Conservation (phyloP, 1,140 invertebrate species). For the Dendrolimus kikuchii region DNA sequence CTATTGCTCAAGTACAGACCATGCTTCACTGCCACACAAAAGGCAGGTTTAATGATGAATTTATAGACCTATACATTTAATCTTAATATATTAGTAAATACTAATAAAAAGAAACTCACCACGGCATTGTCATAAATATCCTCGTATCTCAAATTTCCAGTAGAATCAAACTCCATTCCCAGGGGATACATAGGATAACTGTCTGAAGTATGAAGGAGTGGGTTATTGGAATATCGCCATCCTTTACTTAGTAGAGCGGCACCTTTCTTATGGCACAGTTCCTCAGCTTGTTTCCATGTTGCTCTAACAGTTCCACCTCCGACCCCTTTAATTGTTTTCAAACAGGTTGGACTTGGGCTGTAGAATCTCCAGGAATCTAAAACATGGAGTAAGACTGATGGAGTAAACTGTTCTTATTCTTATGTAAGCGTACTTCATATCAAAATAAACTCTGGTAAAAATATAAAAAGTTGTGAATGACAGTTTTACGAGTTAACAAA, state of each 20-base stretch:
- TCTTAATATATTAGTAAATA: constrained; percentile 3
- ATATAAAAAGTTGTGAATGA: no score
- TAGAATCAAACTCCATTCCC: constrained; percentile 39
- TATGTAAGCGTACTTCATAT: no score
- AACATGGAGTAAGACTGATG: no score
- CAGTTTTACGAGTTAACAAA: no score
- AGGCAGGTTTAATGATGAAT: no score
- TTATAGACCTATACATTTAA: no score
- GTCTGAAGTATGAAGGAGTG: constrained; percentile 24
- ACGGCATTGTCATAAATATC: constrained; percentile 27
- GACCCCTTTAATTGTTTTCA: constrained; percentile 26
- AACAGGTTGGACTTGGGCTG: constrained; percentile 48
- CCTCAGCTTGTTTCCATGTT: constrained; percentile 49
- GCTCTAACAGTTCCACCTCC: constrained; percentile 45
- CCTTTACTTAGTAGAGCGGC: constrained; percentile 48
- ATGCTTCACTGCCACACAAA: no score
- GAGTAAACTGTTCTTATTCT: no score
- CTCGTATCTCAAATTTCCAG: constrained; percentile 29
- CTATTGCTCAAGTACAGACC: no score
- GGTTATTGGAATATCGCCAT: constrained; percentile 57
- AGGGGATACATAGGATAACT: constrained; percentile 38
- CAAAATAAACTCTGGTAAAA: no score
- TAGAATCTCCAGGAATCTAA: constrained; percentile 33
- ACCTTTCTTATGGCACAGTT: constrained; percentile 43
- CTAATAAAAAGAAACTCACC: constrained; percentile 26